These are phyloP conservation scores for Bathynomus jamesi DNA, from an alignment of 1,140 invertebrate genomes.

Conservation along the genomic window DNA sequence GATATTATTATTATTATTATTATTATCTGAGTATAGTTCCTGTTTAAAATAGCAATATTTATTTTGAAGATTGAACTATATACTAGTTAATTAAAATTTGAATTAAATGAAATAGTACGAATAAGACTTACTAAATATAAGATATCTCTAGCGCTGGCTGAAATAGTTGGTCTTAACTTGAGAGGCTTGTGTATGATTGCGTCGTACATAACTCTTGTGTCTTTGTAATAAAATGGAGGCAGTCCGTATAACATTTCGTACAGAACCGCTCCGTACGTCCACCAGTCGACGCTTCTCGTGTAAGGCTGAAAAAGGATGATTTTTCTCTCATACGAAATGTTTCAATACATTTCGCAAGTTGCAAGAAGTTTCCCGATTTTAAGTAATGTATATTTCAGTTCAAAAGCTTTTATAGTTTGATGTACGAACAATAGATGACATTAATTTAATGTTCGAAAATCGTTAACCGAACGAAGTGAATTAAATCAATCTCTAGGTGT, in stretches of 20 bases:
- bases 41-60: not conserved
- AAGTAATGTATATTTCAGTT: too few relatives aligned
- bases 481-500: too few relatives aligned
- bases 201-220: slow-evolving; percentile 55
- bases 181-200: slow-evolving; percentile 54
- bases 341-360: too few relatives aligned
- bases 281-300: slow-evolving; percentile 61
- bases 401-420: not conserved
- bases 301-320: slow-evolving; percentile 48
- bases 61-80: not conserved
- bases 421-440: too few relatives aligned
- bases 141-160: slow-evolving; percentile 46
- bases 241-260: slow-evolving; percentile 63
- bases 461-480: too few relatives aligned
- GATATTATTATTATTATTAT: too few relatives aligned
- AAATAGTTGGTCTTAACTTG: slow-evolving; percentile 46
- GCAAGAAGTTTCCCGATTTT: too few relatives aligned
- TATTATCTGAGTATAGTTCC: too few relatives aligned
- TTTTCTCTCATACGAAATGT: not conserved
- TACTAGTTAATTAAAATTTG: not conserved
- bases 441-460: too few relatives aligned
- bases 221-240: slow-evolving; percentile 55
- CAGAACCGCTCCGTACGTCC: slow-evolving; percentile 60
- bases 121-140: slow-evolving; percentile 46
- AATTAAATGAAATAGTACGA: not conserved